These are phyloP conservation scores for Euspilapteryx auroguttella DNA, from an alignment of 2,888 invertebrate genomes.

Conservation along the genomic window DNA sequence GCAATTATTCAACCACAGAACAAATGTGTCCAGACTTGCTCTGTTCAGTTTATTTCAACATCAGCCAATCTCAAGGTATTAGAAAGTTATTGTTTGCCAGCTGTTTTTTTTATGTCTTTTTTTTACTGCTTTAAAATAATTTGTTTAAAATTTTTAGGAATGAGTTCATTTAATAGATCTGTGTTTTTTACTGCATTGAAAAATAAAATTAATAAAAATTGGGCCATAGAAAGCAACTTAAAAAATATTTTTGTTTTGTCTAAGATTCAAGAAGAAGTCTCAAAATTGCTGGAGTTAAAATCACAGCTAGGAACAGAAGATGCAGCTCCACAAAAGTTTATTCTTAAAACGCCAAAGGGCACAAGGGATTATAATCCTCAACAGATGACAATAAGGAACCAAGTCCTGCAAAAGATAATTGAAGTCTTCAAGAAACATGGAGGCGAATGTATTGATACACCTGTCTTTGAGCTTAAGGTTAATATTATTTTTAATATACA, in stretches of 20 bases:
- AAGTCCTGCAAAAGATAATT: constrained; percentile 84
- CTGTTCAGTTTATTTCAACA: constrained; percentile 40
- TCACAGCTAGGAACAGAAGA: constrained; percentile 67
- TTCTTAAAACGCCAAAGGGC: constrained; percentile 89
- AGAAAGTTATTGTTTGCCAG: too few relatives aligned
- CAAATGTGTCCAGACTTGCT: constrained; percentile 17
- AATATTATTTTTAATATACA: constrained; percentile 6
- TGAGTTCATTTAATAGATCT: too few relatives aligned
- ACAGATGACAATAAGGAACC: constrained; percentile 91
- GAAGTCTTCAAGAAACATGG: constrained; percentile 94
- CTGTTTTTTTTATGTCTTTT: too few relatives aligned
- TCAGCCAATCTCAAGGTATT: constrained; percentile 44
- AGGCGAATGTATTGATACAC: constrained; percentile 97
- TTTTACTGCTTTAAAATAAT: too few relatives aligned
- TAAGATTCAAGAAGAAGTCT: constrained; percentile 85
- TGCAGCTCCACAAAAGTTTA: constrained; percentile 72
- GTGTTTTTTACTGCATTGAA: too few relatives aligned
- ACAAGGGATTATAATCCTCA: constrained; percentile 93
- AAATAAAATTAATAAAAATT: too few relatives aligned
- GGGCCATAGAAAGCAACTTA: too few relatives aligned
- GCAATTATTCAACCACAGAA: constrained; percentile 26
- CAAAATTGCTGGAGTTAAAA: constrained; percentile 80
- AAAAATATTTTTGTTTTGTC: too few relatives aligned
- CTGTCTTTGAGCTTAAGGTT: constrained; percentile 96
- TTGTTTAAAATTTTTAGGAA: too few relatives aligned